These are phyloP conservation scores for Cantharis rufa DNA, from an alignment of 2,888 invertebrate species.

Conservation along the genomic window DNA sequence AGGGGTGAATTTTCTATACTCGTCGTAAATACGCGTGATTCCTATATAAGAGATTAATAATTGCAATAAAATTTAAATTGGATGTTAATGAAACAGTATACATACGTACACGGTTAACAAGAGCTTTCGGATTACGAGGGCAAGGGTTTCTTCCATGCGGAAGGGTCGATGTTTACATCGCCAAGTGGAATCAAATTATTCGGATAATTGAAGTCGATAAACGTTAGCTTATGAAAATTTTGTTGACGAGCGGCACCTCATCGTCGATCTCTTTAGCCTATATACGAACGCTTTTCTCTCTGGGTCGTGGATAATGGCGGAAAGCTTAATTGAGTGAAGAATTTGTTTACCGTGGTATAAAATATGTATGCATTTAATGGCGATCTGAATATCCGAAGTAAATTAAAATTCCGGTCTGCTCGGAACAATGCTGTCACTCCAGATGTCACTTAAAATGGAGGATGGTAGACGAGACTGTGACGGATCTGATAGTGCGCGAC, in stretches of 20 bases:
- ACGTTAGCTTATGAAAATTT: background rate
- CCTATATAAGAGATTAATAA: slow-evolving; percentile 29
- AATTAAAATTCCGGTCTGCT: slow-evolving; percentile 54
- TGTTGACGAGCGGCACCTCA: background rate
- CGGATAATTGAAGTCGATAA: background rate
- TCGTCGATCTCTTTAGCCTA: background rate
- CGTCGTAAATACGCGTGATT: slow-evolving; percentile 26
- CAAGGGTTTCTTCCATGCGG: background rate
- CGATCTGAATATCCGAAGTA: slow-evolving; percentile 41
- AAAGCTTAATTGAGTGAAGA: background rate
- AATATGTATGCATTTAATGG: slow-evolving; percentile 27
- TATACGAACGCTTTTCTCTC: background rate
- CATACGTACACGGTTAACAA: background rate
- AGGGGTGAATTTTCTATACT: slow-evolving; percentile 30
- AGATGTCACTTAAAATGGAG: slow-evolving; percentile 53
- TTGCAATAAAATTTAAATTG: slow-evolving; percentile 26
- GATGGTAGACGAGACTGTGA: slow-evolving; percentile 51
- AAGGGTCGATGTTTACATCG: background rate
- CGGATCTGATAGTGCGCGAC: slow-evolving; percentile 40
- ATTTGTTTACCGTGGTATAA: background rate
- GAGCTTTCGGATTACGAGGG: background rate
- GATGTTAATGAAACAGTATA: slow-evolving; percentile 8
- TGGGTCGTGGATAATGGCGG: background rate
- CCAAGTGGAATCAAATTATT: background rate
- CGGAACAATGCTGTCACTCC: slow-evolving; percentile 54